Base-by-base conservation (phyloP, 2,797 vertebrate genomes). In the Thalassophryne amazonica region DNA sequence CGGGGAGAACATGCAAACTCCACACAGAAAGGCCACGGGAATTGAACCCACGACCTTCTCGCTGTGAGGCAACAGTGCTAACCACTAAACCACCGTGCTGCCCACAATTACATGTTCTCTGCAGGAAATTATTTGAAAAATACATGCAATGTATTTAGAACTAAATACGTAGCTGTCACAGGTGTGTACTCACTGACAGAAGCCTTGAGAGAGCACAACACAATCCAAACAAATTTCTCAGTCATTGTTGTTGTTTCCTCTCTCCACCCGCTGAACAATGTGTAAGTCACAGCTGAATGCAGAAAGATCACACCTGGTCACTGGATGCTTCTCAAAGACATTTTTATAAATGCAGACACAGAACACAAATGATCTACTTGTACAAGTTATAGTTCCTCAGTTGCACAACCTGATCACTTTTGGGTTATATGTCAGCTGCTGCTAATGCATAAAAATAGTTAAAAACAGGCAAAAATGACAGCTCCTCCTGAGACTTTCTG, bases 71-170 rank as follows among this genome's bases (percentile, higher is more conserved):
- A n/a, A n/a, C n/a, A n/a, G n/a, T n/a, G n/a, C n/a, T n/a, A n/a
- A n/a, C n/a, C n/a, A n/a, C n/a, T n/a, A n/a, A n/a, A n/a, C n/a
- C n/a, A n/a, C n/a, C n/a, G n/a, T n/a, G n/a, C n/a, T n/a, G n/a
- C n/a, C n/a, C n/a, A n/a, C n/a, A n/a, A 78, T 80, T 61, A 62
- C 53, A 73, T 57, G 35, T 59, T 81, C 71, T 56, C 69, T 34
- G 23, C 28, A 58, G 68, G 68, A 56, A 71, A 61, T 43, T 36
- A 62, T 1, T 4, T 4, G 11, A 60, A 27, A 49, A 67, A 61
- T 32, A 50, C 38, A 47, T 20, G n/a, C n/a, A n/a, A n/a, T n/a
- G n/a, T n/a, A n/a, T n/a, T n/a, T n/a, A n/a, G n/a, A n/a, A n/a
- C n/a, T n/a, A n/a, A n/a, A n/a, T n/a, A n/a, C n/a, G n/a, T n/a